phyloP scores from a whole-genome alignment of 2,888 invertebrate genomes.

The Chloroclysta siterata region DNA sequence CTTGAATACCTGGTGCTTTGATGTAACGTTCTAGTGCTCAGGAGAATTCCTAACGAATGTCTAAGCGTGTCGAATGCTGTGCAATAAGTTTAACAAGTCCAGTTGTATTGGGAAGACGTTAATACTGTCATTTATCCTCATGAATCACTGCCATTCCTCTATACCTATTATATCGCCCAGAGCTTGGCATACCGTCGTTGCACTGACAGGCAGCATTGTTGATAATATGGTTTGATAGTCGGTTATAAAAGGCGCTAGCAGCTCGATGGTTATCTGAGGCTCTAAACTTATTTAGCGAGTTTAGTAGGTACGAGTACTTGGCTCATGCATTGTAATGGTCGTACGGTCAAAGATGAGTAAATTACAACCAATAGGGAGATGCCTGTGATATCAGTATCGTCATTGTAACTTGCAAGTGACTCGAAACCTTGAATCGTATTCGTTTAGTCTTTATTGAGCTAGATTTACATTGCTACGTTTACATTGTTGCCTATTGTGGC shows the following conservation, averaged over 20 bases:
- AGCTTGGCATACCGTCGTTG: neutral
- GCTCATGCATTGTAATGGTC: conserved; percentile 19
- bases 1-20: conserved; percentile 30
- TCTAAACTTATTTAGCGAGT: neutral
- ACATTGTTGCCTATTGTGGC: neutral
- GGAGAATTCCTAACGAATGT: conserved; percentile 13
- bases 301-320: neutral
- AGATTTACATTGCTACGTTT: conserved; percentile 2
- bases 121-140: conserved; percentile 3
- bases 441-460: conserved; percentile 15
- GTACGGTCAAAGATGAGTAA: conserved; percentile 44
- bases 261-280: neutral
- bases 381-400: conserved; percentile 56
- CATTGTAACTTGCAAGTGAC: conserved; percentile 35
- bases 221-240: neutral
- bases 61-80: conserved; percentile 1
- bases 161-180: neutral
- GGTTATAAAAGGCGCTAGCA: neutral
- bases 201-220: neutral
- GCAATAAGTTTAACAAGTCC: conserved; percentile 1
- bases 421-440: conserved; percentile 43
- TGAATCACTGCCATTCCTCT: conserved; percentile 7
- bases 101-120: neutral
- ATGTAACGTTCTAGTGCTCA: conserved; percentile 26
- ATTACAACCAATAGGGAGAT: conserved; percentile 50